phyloP scores from a whole-genome alignment of 1,140 invertebrate genomes.

The Triops cancriformis region DNA sequence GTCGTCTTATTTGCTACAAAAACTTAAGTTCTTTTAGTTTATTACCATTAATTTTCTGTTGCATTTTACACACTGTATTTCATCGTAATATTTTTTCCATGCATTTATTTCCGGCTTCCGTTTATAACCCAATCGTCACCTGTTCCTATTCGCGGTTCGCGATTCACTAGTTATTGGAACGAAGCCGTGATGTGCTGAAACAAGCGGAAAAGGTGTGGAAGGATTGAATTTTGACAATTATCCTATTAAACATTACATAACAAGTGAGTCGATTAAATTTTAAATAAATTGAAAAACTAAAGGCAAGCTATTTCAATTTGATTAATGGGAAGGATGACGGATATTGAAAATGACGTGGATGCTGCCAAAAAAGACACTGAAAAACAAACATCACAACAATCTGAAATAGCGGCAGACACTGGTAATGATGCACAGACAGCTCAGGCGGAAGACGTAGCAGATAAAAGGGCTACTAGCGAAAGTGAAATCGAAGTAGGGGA shows the following conservation, averaged over 20 bases:
- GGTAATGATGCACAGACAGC: neutral
- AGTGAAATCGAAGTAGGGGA: neutral
- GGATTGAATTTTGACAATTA: neutral
- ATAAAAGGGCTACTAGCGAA: neutral
- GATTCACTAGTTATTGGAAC: neutral
- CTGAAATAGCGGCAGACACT: neutral
- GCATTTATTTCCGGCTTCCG: no score
- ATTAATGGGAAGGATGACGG: neutral
- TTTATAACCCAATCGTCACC: no score
- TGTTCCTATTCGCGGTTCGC: neutral
- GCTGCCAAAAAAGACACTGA: neutral
- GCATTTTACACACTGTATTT: no score
- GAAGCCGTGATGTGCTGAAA: constrained; percentile 9
- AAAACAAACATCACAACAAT: neutral
- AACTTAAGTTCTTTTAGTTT: no score
- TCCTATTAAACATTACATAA: neutral
- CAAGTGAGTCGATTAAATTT: neutral
- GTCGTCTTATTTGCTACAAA: no score
- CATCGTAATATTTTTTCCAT: no score
- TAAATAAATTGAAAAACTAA: neutral
- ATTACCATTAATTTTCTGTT: no score
- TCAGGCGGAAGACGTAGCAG: neutral
- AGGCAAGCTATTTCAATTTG: neutral
- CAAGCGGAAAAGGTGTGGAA: constrained; percentile 5
- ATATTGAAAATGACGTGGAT: neutral